These are phyloP conservation scores for Luperina testacea DNA, from an alignment of 2,888 invertebrate species.

Conservation along the genomic window DNA sequence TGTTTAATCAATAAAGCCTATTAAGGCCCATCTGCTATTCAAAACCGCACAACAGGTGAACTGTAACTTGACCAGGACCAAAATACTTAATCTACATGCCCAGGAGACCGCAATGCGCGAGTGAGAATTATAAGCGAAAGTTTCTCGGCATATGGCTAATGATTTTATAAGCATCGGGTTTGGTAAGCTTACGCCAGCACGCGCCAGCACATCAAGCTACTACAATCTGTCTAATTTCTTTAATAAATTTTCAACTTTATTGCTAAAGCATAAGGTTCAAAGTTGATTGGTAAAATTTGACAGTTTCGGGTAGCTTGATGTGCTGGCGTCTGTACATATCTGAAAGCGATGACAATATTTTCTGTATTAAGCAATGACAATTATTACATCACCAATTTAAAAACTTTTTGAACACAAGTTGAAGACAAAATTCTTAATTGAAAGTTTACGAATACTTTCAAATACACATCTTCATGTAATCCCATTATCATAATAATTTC, in stretches of 20 bases:
- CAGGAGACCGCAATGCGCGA: conserved; percentile 69
- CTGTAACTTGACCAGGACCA: conserved; percentile 68
- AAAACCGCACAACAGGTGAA: conserved; percentile 71
- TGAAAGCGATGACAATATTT: too few species aligned
- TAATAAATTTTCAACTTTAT: too few species aligned
- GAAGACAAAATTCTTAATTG: neutral
- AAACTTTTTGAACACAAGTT: neutral
- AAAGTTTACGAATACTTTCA: neutral
- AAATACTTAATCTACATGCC: conserved; percentile 73
- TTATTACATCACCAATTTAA: neutral
- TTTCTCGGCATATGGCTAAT: conserved; percentile 64
- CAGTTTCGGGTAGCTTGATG: too few species aligned
- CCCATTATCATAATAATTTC: neutral
- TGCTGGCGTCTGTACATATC: too few species aligned
- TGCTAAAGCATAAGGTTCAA: too few species aligned
- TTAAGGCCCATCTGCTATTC: conserved; percentile 58
- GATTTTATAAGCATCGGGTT: conserved; percentile 25
- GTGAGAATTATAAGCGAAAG: conserved; percentile 62
- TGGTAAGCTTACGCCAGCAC: neutral
- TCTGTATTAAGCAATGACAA: too few species aligned
- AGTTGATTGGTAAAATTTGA: too few species aligned
- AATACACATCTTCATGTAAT: neutral
- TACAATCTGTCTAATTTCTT: too few species aligned
- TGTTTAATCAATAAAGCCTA: conserved; percentile 5
- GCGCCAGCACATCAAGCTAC: too few species aligned